Conservation (phyloP, 2,888 invertebrate species). For the Oxytorus armatus region DNA sequence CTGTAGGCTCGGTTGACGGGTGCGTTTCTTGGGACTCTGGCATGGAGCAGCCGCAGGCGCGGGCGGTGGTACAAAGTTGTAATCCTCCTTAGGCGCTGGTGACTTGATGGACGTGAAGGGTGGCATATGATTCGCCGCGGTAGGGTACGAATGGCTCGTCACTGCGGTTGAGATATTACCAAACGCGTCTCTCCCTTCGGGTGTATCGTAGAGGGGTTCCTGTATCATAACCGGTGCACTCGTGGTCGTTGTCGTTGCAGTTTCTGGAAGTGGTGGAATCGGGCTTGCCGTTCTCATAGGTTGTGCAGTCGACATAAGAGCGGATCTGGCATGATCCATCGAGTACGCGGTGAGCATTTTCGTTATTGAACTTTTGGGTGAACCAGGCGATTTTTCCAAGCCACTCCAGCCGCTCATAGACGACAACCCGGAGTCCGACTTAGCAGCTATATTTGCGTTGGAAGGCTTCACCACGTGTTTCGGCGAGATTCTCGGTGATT, state of each 20-base stretch:
- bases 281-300: conserved; percentile 76
- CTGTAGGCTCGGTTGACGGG: conserved; percentile 80
- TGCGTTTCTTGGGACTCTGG: conserved; percentile 85
- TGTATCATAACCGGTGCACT: conserved; percentile 73
- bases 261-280: conserved; percentile 79
- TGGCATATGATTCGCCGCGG: conserved; percentile 85
- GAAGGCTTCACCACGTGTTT: conserved; percentile 88
- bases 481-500: conserved; percentile 90
- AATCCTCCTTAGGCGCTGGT: conserved; percentile 85
- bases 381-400: conserved; percentile 93
- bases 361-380: conserved; percentile 88
- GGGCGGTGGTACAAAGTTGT: conserved; percentile 86
- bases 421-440: conserved; percentile 94
- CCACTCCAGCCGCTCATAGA: conserved; percentile 95
- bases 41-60: conserved; percentile 82
- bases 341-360: conserved; percentile 81
- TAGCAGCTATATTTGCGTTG: conserved; percentile 88
- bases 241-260: conserved; percentile 65
- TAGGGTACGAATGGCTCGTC: conserved; percentile 73
- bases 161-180: conserved; percentile 72
- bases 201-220: conserved; percentile 82
- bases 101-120: conserved; percentile 86
- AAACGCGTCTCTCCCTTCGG: conserved; percentile 80
- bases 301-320: conserved; percentile 74
- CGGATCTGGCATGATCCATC: conserved; percentile 77